Percentiles rank a stretch among this genome's conserved stretches.
These are phyloP conservation scores for Bujurquina vittata DNA, from an alignment of 2,113 vertebrate genomes.

Conservation along the genomic window DNA sequence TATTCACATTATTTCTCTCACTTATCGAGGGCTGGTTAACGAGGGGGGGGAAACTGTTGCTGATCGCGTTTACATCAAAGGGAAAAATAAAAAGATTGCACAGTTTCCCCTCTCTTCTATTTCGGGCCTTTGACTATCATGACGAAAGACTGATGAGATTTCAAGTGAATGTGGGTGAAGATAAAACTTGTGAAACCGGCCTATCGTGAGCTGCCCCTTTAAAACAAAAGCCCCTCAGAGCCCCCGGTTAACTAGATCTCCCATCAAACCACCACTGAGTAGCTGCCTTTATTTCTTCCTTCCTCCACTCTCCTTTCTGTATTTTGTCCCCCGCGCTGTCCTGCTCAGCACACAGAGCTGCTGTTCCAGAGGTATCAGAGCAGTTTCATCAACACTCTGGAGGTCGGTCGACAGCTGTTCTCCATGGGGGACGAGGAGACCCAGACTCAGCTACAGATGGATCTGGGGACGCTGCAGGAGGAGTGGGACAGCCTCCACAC, in stretches of 20 bases:
- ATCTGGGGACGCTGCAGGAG: conserved; percentile 82
- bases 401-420: conserved; percentile 83
- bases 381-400: conserved; percentile 81
- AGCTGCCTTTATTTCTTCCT: not conserved
- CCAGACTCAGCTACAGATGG: conserved; percentile 73
- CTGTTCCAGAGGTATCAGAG: conserved; percentile 84
- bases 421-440: conserved; percentile 69
- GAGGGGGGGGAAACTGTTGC: not conserved
- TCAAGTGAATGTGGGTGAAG: not conserved
- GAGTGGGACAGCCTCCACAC: conserved; percentile 81
- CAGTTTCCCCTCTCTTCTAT: not conserved
- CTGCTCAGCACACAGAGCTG: conserved; percentile 81
- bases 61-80: conserved; percentile 38
- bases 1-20: not conserved
- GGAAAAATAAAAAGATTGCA: not conserved
- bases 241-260: not conserved
- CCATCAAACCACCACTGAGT: not conserved
- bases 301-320: not conserved
- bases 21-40: not conserved
- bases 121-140: not conserved
- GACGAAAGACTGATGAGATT: conserved; percentile 7
- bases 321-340: too few relatives aligned
- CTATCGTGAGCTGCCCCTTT: not conserved
- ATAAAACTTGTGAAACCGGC: not conserved
- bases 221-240: not conserved